These are phyloP conservation scores for Dendrophyllia cribrosa DNA, from an alignment of 64 coral and sea anemone species.

Conservation along the genomic window DNA sequence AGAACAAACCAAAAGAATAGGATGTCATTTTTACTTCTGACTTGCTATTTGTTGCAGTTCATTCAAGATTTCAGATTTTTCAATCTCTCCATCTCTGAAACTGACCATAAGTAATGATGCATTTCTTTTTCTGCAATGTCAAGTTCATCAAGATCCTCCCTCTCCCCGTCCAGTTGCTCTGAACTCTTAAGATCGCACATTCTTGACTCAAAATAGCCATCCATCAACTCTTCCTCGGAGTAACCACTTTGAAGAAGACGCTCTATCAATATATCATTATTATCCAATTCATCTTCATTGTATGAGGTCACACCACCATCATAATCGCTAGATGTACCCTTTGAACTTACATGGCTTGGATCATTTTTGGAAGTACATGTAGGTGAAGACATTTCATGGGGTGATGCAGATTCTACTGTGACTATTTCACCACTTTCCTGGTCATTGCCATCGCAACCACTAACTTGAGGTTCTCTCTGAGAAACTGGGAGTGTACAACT, in stretches of 20 bases:
- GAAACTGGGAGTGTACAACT: neutral
- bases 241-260: neutral
- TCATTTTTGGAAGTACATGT: neutral
- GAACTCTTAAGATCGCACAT: constrained; percentile 18
- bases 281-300: neutral
- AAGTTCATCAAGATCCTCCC: constrained; percentile 37
- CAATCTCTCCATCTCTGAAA: constrained; percentile 16
- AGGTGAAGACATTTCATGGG: neutral
- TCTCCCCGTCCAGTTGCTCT: neutral
- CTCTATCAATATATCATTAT: constrained; percentile 7
- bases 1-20: no score
- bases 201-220: constrained; percentile 53
- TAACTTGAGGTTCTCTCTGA: neutral
- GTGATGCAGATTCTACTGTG: neutral
- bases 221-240: constrained; percentile 45
- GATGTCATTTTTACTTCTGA: no score
- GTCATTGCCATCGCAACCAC: neutral
- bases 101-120: constrained; percentile 35
- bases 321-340: neutral
- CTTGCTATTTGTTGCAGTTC: no score
- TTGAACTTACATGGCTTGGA: neutral
- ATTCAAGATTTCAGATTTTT: neutral
- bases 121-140: constrained; percentile 26
- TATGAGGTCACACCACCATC: neutral
- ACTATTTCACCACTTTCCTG: neutral